A percentile compares a stretch with the other conserved stretches of the same genome.
Evolutionary conservation across 2,888 invertebrate species (phyloP).

Genomic region (Tenodera sinensis): DNA sequence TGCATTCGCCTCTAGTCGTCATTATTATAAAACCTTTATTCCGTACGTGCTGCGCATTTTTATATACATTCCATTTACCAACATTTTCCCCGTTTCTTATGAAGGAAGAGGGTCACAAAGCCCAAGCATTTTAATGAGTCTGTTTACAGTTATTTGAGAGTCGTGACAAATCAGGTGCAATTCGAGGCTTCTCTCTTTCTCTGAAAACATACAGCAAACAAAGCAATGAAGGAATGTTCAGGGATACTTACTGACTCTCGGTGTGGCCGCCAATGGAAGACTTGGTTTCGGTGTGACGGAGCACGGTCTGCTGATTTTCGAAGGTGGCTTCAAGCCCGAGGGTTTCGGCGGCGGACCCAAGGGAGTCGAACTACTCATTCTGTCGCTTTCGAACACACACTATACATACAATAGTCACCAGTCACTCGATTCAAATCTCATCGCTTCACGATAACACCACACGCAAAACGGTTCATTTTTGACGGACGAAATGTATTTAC

Average conservation of each 20-base stretch:
- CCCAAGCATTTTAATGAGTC: no score
- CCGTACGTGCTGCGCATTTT: no score
- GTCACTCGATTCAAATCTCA: neutral
- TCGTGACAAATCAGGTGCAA: neutral
- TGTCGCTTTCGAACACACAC: neutral
- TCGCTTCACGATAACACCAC: neutral
- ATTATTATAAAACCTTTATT: no score
- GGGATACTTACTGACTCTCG: slow-evolving; percentile 44
- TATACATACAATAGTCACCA: neutral
- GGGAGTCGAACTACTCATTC: slow-evolving; percentile 1
- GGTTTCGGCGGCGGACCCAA: slow-evolving; percentile 45
- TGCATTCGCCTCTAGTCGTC: no score
- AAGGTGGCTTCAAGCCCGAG: slow-evolving; percentile 60
- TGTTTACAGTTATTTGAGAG: no score
- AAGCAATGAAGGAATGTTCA: neutral
- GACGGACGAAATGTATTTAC: neutral
- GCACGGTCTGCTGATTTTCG: slow-evolving; percentile 65
- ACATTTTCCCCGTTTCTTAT: no score
- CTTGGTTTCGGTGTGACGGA: slow-evolving; percentile 62
- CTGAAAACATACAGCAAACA: neutral
- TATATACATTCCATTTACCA: no score
- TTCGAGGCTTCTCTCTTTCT: neutral
- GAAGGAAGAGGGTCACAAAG: no score
- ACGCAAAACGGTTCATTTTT: neutral
- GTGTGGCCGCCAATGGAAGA: slow-evolving; percentile 57